phyloP scores from a whole-genome alignment of 2,797 vertebrate species.

The Sternarchorhynchus goeldii region DNA sequence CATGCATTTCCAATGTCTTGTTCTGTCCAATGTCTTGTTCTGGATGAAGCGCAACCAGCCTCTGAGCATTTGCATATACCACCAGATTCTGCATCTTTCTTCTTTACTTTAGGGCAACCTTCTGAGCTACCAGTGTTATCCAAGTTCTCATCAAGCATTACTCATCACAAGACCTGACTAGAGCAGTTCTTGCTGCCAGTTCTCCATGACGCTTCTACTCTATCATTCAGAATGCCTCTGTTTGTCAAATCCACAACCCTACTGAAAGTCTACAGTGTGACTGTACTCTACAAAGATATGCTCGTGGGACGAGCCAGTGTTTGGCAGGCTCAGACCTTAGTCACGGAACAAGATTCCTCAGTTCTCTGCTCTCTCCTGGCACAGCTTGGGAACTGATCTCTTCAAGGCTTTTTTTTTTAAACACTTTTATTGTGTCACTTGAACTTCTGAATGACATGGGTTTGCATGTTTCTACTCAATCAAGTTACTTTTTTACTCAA shows the following conservation, averaged over 20 bases:
- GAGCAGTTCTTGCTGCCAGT: not conserved
- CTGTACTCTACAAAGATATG: not conserved
- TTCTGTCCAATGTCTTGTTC: too few relatives aligned
- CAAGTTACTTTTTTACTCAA: not conserved
- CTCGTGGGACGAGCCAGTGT: constrained; percentile 17
- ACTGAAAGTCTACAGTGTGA: not conserved
- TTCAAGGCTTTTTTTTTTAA: not conserved
- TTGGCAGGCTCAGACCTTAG: constrained; percentile 4
- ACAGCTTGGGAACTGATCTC: not conserved
- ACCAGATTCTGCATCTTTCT: not conserved
- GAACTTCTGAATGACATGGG: not conserved
- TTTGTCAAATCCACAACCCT: not conserved
- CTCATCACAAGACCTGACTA: not conserved
- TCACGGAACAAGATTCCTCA: constrained; percentile 6
- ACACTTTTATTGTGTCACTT: not conserved
- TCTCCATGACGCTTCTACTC: not conserved
- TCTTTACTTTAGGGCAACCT: not conserved
- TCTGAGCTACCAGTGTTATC: not conserved
- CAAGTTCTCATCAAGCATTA: not conserved
- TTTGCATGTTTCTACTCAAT: not conserved
- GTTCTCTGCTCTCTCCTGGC: constrained; percentile 1
- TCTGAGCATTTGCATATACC: not conserved
- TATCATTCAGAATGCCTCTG: not conserved
- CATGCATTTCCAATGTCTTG: too few relatives aligned
- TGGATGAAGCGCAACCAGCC: not conserved